Base-by-base conservation (phyloP, 2,797 vertebrate species). In the Lepidocolaptes lacrymiger region DNA sequence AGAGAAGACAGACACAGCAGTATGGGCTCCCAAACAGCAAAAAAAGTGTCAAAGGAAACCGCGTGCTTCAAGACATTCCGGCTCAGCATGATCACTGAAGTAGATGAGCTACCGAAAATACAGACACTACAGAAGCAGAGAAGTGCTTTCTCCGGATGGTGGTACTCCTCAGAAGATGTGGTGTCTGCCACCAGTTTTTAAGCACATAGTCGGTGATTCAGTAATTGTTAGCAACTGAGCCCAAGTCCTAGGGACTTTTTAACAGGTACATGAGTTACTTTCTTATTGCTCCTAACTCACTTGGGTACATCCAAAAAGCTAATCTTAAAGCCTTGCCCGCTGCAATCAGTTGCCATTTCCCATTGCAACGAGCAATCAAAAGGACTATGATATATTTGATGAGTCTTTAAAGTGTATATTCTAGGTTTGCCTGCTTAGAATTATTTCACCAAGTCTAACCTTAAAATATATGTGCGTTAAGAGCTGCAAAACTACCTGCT, bases 1-100 rank as follows among this genome's bases (percentile, higher is more conserved):
- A 91, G 67, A 96, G 64, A 72, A 89, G 85, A 87, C 78, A 89
- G 62, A 61, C 41, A n/a, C 41, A 73, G 55, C 63, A 93, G 78
- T 24, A 46, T 67, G 66, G 85, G 78, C 55, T 74, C 67, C n/a
- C 46, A 75, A 87, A 61, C 0, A 77, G 30, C 71, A 69, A 51
- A 36, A 41, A 27, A 20, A 64, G 34, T 1, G 8, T 61, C 93
- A 88, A 71, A 68, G 1, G 4, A 86, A 96, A 51, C 62, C 0
- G 0, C 44, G n/a, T 16, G 82, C 69, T 90, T 93, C 85, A 78
- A 84, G 94, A 89, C 9, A 5, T 5, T 14, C 54, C 43, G 46
- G 46, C 68, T 44, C 76, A 49, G 54, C 34, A 64, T 0, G 10
- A 74, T 46, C 62, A 63, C 15, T 52, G 44, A 63, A 89, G 58